Percentiles rank a stretch among this genome's conserved stretches.
Conservation (phyloP, 2,797 vertebrate species). For the Loris lydekkerianus region DNA sequence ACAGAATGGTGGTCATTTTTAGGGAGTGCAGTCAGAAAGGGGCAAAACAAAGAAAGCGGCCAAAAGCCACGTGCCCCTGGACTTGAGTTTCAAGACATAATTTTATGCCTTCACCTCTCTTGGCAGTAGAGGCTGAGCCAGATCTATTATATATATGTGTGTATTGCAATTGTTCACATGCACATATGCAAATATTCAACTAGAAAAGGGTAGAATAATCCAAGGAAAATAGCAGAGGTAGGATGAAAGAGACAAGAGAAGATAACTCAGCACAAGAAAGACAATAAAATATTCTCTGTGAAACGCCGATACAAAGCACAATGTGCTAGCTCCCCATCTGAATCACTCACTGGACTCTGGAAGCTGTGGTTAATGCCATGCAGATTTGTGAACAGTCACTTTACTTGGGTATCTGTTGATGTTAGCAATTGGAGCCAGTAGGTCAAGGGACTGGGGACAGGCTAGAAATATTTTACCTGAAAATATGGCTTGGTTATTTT, state of each 20-base stretch:
- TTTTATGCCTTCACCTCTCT: not conserved
- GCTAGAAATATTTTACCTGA: not conserved
- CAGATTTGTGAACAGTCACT: conserved; percentile 22
- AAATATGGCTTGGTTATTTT: conserved; percentile 40
- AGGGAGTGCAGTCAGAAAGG: not conserved
- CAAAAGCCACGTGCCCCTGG: not conserved
- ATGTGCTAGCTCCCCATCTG: not conserved
- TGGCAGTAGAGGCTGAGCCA: not conserved
- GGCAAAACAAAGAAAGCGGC: not conserved
- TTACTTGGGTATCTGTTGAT: conserved; percentile 29
- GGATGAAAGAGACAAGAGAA: not conserved
- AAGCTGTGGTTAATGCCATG: not conserved
- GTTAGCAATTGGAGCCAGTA: not conserved
- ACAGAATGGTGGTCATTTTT: not conserved
- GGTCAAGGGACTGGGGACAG: not conserved
- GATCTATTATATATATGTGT: not conserved
- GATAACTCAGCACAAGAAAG: not conserved
- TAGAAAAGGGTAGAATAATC: conserved; percentile 11
- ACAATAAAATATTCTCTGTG: not conserved
- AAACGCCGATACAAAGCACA: not conserved
- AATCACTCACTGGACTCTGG: not conserved
- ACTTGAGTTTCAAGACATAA: not conserved
- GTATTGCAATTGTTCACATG: not conserved
- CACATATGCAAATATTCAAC: not conserved
- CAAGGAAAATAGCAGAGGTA: conserved; percentile 34